These are phyloP conservation scores for Planiliza haematocheilus DNA, from an alignment of 2,113 vertebrate species.

Conservation along the genomic window DNA sequence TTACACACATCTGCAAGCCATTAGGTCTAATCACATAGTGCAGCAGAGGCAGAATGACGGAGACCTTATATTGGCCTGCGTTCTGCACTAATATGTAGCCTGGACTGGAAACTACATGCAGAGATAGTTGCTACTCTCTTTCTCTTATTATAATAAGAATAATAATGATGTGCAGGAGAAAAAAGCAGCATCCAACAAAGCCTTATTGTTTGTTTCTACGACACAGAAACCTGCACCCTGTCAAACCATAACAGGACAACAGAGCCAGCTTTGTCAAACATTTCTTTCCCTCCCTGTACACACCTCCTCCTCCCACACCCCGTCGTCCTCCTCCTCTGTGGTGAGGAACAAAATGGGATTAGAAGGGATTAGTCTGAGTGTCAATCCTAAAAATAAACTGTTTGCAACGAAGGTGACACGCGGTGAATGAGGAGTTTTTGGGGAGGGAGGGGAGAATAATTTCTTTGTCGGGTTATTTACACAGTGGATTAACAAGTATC, in stretches of 20 bases:
- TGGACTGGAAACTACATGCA: slow-evolving; percentile 48
- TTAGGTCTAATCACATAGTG: slow-evolving; percentile 72
- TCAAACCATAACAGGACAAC: slow-evolving; percentile 33
- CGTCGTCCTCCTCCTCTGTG: slow-evolving; percentile 27
- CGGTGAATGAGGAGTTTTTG: slow-evolving; percentile 1
- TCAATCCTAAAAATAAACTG: slow-evolving; percentile 47
- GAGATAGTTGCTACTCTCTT: slow-evolving; percentile 30
- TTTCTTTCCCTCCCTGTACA: neutral
- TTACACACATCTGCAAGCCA: slow-evolving; percentile 77
- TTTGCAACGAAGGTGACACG: slow-evolving; percentile 1
- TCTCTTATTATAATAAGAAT: slow-evolving; percentile 41
- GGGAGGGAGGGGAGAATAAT: too few species aligned
- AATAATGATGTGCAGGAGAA: slow-evolving; percentile 30
- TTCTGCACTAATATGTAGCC: slow-evolving; percentile 41
- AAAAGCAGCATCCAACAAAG: slow-evolving; percentile 47
- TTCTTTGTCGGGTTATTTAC: neutral
- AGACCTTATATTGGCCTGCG: slow-evolving; percentile 37
- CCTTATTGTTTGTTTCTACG: slow-evolving; percentile 45
- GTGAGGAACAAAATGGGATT: slow-evolving; percentile 51
- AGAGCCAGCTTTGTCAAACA: slow-evolving; percentile 19
- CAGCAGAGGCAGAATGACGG: slow-evolving; percentile 45
- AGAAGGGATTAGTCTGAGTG: slow-evolving; percentile 39
- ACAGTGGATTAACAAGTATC: neutral
- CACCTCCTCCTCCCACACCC: slow-evolving; percentile 6
- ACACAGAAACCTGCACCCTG: neutral